Conservation (phyloP, 2,113 vertebrate genomes). For the Mola mola region DNA sequence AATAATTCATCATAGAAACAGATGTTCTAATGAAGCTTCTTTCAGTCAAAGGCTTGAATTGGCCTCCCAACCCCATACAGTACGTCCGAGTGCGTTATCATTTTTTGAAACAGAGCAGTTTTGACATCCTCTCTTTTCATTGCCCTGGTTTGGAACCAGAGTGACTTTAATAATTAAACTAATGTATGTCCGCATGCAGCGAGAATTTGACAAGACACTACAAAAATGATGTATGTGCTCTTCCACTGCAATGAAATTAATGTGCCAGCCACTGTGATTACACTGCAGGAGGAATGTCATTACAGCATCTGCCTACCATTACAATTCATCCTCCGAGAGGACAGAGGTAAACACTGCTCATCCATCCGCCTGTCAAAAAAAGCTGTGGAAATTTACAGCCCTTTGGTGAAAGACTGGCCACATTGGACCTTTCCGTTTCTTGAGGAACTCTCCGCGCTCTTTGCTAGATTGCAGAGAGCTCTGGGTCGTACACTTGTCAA, state of each 20-base stretch:
- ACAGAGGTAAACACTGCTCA: conserved; percentile 63
- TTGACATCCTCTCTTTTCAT: conserved; percentile 8
- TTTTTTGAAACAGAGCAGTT: too few relatives aligned
- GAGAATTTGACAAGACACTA: conserved; percentile 46
- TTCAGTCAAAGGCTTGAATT: too few relatives aligned
- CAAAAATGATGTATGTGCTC: conserved; percentile 68
- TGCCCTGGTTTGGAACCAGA: conserved; percentile 17
- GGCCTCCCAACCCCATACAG: too few relatives aligned
- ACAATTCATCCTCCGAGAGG: conserved; percentile 61
- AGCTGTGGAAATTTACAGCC: conserved; percentile 30
- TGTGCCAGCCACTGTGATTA: conserved; percentile 54
- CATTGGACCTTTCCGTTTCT: conserved; percentile 31
- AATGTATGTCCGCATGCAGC: conserved; percentile 43
- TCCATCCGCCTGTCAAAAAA: conserved; percentile 57
- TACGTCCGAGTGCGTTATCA: too few relatives aligned
- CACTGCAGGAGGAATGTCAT: conserved; percentile 59
- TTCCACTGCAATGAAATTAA: conserved; percentile 61
- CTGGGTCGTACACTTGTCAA: conserved; percentile 46
- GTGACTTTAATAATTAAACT: conserved; percentile 58
- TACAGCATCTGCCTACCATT: conserved; percentile 68
- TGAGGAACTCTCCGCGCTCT: conserved; percentile 12
- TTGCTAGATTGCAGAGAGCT: conserved; percentile 14
- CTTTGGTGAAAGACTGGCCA: conserved; percentile 33
- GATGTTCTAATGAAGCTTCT: too few relatives aligned
- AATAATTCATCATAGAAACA: too few relatives aligned